Evolutionary conservation across 2,113 vertebrate species (phyloP).

Genomic region (Melanerpes formicivorus): DNA sequence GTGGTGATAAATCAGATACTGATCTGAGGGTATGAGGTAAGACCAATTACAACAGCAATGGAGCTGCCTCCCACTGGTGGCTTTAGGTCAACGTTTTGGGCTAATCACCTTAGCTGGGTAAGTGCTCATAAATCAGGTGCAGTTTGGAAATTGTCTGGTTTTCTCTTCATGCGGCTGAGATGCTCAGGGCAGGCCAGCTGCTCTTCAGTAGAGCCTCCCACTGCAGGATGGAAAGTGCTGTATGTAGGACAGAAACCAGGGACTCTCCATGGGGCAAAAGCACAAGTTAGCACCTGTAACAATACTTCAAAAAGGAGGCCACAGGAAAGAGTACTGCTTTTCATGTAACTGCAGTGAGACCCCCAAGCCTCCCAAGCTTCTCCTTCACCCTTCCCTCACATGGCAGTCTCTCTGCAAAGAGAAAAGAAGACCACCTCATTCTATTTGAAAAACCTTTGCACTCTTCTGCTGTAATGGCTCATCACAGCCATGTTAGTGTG

Average conservation of each 20-base stretch:
- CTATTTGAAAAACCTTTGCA: not conserved
- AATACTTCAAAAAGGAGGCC: not conserved
- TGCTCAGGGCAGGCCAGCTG: not conserved
- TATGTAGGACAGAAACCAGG: not conserved
- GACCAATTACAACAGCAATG: conserved; percentile 25
- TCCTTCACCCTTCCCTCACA: not conserved
- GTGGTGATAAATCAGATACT: conserved; percentile 63
- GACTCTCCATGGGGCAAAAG: not conserved
- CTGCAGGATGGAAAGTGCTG: not conserved
- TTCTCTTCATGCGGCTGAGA: not conserved
- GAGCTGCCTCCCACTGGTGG: conserved; percentile 33
- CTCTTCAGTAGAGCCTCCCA: not conserved
- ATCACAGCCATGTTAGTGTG: not conserved
- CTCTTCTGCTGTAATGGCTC: not conserved
- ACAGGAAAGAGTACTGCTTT: not conserved
- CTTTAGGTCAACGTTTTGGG: conserved; percentile 53
- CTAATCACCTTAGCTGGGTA: conserved; percentile 53
- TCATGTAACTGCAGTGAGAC: not conserved
- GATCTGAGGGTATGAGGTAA: conserved; percentile 58
- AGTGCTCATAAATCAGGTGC: conserved; percentile 23
- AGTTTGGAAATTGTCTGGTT: conserved; percentile 16
- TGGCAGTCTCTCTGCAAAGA: not conserved
- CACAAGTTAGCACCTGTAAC: not conserved
- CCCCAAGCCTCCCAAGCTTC: not conserved
- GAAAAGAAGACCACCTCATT: not conserved